phyloP scores from a whole-genome alignment of 1,140 invertebrate genomes.

The Caenorhabditis elegans region WBcel235 BX284605.5:9347501-9348000 shows the following conservation, averaged over 20 bases:
- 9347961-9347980: no score
- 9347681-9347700: neutral
- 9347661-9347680: neutral
- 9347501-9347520: neutral
- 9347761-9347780: neutral
- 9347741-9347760: neutral
- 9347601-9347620: neutral
- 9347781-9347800: neutral
- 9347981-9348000: no score
- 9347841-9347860: conserved; percentile 18
- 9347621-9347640: neutral
- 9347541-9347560: neutral
- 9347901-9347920: neutral
- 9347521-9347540: neutral
- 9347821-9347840: neutral
- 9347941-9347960: neutral
- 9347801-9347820: neutral
- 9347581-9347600: conserved; percentile 11
- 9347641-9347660: neutral
- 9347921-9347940: no score
- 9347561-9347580: neutral
- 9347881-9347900: neutral
- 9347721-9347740: neutral
- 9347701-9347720: neutral
- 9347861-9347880: neutral